Evolutionary conservation across 2,797 vertebrate genomes (phyloP).

Genomic region (Scarus forsteni): DNA sequence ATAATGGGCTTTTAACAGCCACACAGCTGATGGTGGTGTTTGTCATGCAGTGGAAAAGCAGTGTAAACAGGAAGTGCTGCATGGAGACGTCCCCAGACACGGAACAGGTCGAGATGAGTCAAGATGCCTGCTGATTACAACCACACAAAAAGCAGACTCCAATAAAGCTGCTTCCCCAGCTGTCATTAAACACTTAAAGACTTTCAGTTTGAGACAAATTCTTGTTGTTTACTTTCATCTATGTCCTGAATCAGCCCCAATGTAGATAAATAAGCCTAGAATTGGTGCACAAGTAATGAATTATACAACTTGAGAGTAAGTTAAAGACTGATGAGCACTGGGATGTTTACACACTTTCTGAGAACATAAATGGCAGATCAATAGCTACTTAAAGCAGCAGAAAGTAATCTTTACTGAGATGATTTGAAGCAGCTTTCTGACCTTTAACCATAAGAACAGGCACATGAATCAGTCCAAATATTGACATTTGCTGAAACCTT

Average conservation of each 20-base stretch:
- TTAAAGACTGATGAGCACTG: slow-evolving; percentile 53
- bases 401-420: not conserved
- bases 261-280: slow-evolving; percentile 56
- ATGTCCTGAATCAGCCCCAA: slow-evolving; percentile 34
- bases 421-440: slow-evolving; percentile 13
- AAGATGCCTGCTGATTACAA: slow-evolving; percentile 61
- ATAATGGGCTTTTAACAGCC: slow-evolving; percentile 82
- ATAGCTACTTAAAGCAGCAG: slow-evolving; percentile 42
- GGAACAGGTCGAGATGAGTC: slow-evolving; percentile 56
- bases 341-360: slow-evolving; percentile 47
- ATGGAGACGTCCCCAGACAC: slow-evolving; percentile 63
- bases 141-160: slow-evolving; percentile 46
- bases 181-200: slow-evolving; percentile 60
- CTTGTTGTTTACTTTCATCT: slow-evolving; percentile 39
- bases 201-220: slow-evolving; percentile 48
- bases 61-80: slow-evolving; percentile 74
- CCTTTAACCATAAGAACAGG: not conserved
- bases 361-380: not conserved
- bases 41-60: slow-evolving; percentile 73
- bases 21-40: slow-evolving; percentile 70
- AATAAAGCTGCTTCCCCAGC: slow-evolving; percentile 53
- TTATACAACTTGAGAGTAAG: too few species aligned
- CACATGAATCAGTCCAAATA: not conserved
- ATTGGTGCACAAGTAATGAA: slow-evolving; percentile 19
- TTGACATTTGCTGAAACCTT: not conserved